phyloP scores from a whole-genome alignment of 2,888 invertebrate species.

The Criorhina ranunculi region DNA sequence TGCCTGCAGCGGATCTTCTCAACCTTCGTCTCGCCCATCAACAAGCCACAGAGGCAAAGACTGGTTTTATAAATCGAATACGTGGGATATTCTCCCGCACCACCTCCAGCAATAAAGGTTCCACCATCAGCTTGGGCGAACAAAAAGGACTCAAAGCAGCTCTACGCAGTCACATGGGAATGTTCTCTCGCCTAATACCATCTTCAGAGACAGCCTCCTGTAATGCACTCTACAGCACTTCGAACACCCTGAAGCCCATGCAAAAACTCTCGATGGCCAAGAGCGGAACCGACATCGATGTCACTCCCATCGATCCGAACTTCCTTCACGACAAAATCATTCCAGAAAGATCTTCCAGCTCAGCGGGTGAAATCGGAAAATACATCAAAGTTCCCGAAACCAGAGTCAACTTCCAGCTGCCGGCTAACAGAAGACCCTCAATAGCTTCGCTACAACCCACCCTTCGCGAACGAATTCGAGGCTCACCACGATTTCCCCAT shows the following conservation, averaged over 20 bases:
- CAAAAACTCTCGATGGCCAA: constrained; percentile 85
- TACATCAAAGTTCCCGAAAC: constrained; percentile 86
- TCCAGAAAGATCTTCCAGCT: constrained; percentile 78
- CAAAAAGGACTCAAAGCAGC: constrained; percentile 88
- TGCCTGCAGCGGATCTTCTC: constrained; percentile 87
- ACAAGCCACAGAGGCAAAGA: constrained; percentile 86
- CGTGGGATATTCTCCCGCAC: constrained; percentile 88
- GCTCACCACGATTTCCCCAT: constrained; percentile 90
- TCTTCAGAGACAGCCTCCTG: constrained; percentile 88
- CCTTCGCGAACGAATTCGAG: constrained; percentile 87
- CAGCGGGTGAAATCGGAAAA: constrained; percentile 76
- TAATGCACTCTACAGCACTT: constrained; percentile 86
- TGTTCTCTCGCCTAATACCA: constrained; percentile 89
- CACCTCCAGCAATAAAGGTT: constrained; percentile 88
- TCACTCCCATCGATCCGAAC: constrained; percentile 81
- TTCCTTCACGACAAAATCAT: constrained; percentile 82
- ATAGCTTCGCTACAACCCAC: constrained; percentile 84
- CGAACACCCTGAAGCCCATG: constrained; percentile 80
- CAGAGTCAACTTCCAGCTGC: constrained; percentile 88
- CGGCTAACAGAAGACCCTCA: constrained; percentile 85
- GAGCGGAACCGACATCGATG: constrained; percentile 87
- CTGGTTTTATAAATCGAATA: constrained; percentile 85
- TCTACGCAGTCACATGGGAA: constrained; percentile 89
- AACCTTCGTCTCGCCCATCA: constrained; percentile 86
- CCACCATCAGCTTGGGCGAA: constrained; percentile 86